Percentiles rank a stretch among this genome's conserved stretches.
Evolutionary conservation across 2,113 vertebrate species (phyloP).

Genomic region (Lycaon pictus): DNA sequence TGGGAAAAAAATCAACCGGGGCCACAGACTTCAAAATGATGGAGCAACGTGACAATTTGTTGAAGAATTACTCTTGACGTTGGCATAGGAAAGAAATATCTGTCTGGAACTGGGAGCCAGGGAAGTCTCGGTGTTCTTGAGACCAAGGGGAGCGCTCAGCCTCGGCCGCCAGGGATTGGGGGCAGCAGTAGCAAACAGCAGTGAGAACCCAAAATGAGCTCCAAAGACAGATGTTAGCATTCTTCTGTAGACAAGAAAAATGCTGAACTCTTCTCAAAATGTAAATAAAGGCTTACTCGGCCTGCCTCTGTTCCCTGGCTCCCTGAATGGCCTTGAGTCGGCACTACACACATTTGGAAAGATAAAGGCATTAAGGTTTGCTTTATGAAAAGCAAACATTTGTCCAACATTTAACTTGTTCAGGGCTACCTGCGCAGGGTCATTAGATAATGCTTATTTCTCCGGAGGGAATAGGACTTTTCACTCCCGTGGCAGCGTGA

Average conservation of each 20-base stretch:
- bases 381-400: slow-evolving; percentile 82
- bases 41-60: neutral
- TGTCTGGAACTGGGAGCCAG: neutral
- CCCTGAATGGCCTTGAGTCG: slow-evolving; percentile 52
- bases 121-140: neutral
- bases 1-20: neutral
- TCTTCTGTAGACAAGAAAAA: slow-evolving; percentile 31
- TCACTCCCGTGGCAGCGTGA: neutral
- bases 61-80: neutral
- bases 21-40: neutral
- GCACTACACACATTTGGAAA: slow-evolving; percentile 71
- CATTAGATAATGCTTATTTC: slow-evolving; percentile 61
- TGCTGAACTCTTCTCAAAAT: neutral
- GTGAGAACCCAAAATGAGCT: neutral
- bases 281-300: slow-evolving; percentile 34
- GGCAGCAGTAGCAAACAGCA: neutral
- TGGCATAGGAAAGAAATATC: neutral
- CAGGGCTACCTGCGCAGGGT: slow-evolving; percentile 22
- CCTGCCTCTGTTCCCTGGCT: slow-evolving; percentile 72
- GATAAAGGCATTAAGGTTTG: slow-evolving; percentile 77
- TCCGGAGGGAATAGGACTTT: neutral
- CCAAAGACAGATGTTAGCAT: neutral
- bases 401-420: slow-evolving; percentile 76
- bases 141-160: rapidly evolving
- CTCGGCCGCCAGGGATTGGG: neutral